Evolutionary conservation across 2,113 vertebrate species (phyloP).

Genomic region (Xyrauchen texanus): DNA sequence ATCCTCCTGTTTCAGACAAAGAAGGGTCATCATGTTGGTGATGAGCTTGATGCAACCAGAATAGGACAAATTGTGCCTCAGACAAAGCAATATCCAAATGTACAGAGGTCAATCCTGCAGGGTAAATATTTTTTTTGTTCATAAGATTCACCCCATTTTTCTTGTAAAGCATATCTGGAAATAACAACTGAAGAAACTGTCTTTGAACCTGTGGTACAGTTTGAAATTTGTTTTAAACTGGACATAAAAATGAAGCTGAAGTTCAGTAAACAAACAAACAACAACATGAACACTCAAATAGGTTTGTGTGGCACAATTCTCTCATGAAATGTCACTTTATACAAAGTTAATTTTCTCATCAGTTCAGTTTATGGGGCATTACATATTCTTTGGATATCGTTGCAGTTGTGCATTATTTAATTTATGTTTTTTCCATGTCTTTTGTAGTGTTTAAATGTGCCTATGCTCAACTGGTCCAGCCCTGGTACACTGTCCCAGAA

Average conservation of each 20-base stretch:
- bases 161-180: neutral
- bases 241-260: neutral
- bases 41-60: conserved; percentile 17
- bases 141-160: neutral
- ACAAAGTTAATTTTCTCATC: neutral
- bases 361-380: neutral
- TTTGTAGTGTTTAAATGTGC: conserved; percentile 73
- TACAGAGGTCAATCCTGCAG: conserved; percentile 68
- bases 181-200: neutral
- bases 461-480: conserved; percentile 70
- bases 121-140: conserved; percentile 53
- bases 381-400: neutral
- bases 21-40: neutral
- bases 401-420: neutral
- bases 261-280: neutral
- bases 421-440: conserved; percentile 30
- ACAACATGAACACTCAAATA: neutral
- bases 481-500: conserved; percentile 70
- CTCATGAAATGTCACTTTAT: neutral
- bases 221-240: neutral
- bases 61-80: neutral
- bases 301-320: neutral
- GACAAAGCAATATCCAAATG: conserved; percentile 54
- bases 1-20: conserved; percentile 54
- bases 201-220: neutral